Conservation (phyloP, 1,140 invertebrate species). For the Caenorhabditis remanei region DNA sequence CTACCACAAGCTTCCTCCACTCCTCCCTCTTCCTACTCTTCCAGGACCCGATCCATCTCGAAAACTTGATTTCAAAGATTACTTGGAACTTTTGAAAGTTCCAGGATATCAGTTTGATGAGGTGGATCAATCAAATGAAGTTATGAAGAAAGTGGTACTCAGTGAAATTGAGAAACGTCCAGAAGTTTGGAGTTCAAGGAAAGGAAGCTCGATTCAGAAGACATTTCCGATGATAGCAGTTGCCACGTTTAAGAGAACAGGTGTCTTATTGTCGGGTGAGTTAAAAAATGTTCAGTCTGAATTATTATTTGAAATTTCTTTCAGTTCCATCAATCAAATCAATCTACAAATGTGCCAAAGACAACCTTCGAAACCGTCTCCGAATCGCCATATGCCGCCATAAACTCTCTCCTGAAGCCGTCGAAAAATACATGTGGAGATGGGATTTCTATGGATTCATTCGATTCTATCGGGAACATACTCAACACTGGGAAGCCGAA, state of each 20-base stretch:
- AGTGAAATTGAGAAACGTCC: not conserved
- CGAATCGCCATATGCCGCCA: not conserved
- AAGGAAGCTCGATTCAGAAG: too few species aligned
- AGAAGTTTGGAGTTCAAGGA: not conserved
- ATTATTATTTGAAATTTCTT: too few species aligned
- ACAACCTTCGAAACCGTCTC: not conserved
- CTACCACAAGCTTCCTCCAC: not conserved
- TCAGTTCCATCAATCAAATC: not conserved
- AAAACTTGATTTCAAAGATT: not conserved
- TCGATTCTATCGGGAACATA: not conserved
- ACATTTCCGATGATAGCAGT: not conserved
- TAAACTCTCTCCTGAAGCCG: too few species aligned
- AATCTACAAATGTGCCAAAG: constrained; percentile 16
- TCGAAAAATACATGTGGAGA: not conserved
- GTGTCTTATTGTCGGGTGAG: not conserved
- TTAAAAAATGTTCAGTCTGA: too few species aligned
- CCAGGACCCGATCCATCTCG: not conserved
- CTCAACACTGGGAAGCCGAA: not conserved
- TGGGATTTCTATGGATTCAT: not conserved
- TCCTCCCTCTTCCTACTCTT: not conserved
- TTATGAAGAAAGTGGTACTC: not conserved
- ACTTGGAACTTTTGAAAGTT: not conserved
- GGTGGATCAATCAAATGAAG: not conserved
- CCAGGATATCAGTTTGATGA: not conserved
- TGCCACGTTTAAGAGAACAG: not conserved